Evolutionary conservation across 1,140 invertebrate genomes (phyloP), one percentile per base, ranked within the genome.

Genomic region (Cheumatopsyche charites): DNA sequence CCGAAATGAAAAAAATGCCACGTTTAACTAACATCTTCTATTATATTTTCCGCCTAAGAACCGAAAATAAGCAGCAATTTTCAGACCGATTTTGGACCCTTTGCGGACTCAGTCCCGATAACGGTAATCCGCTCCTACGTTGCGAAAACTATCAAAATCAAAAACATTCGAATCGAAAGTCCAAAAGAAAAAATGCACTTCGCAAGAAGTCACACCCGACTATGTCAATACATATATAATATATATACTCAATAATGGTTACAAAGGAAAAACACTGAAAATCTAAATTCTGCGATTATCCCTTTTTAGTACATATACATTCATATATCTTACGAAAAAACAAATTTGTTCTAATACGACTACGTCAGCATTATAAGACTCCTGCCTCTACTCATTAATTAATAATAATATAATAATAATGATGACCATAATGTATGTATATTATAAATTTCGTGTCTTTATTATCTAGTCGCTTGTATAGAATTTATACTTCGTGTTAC

Each of bases 401-500:
- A n/a, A n/a, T n/a, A n/a, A n/a, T n/a, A n/a, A n/a, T n/a, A n/a
- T n/a, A n/a, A 58, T 26, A 58, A 36, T 36, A 36, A 36, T 36
- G 29, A 36, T 36, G 9, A 36, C 9, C 3, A 36, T 36, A 36
- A 36, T 36, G 9, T 58, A 47, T 47, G 43, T 55, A 23, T 58
- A 58, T 13, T 23, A 25, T 23, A 58, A 58, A 58, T 58, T 58
- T 58, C 55, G 55, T 58, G 55, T 58, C n/a, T 58, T 58, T 58
- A 58, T 23, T 25, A 58, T 58, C 55, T 58, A 58, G 23, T 58
- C 55, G 55, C 55, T 58, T 58, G 55, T 58, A 36, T 36, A 58
- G 55, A 58, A 58, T 58, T 58, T 58, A 26, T 58, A 58, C 23
- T 58, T 58, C 55, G 55, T 58, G 55, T 58, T 58, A 58, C 55